Evolutionary conservation across 2,797 vertebrate genomes (phyloP), one percentile per base, ranked within the genome.

Genomic region (Mus spretus): DNA sequence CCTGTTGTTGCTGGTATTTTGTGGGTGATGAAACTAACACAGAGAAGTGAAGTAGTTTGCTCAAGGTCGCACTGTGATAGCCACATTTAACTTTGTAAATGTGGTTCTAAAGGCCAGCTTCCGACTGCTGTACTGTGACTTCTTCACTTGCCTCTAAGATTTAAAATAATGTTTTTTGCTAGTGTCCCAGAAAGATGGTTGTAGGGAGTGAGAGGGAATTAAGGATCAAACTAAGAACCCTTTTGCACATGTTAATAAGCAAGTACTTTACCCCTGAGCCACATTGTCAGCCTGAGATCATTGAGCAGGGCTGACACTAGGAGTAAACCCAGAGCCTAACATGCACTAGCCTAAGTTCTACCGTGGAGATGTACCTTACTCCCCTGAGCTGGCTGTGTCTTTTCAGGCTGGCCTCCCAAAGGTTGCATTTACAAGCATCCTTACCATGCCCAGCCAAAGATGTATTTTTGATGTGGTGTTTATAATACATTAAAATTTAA

Each of bases 401-500:
- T 40, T 40, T 11, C 26, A 59, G 20, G 9, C 12, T 34, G 67
- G 11, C 8, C 79, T 74, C 28, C 47, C 37, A 59, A 40, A 13
- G 24, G 11, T 28, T 89, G 28, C 9, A 1, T 40, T 57, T 75
- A 19, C 13, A 31, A 70, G 28, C 4, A 40, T 55, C 20, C 9
- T 15, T 77, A 5, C 34, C 14, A 20, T 55, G 50, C 77, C 44
- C 77, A 70, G 53, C 7, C 67, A 89, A 63, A 63, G 65, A 81
- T 91, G 3, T 3, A 1, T 91, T 96, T 96, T 95, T 93, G 28
- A 88, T 94, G 28, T 74, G 80, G 53, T 9, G 26, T 50, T 85
- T 97, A 12, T 82, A 81, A 61, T 88, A 89, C 57, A 67, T 86
- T 93, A 85, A 94, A 91, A 84, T 61, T 37, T n/a, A 88, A 59